Evolutionary conservation across 2,113 vertebrate species (phyloP).

Genomic region (Triplophysa dalaica): DNA sequence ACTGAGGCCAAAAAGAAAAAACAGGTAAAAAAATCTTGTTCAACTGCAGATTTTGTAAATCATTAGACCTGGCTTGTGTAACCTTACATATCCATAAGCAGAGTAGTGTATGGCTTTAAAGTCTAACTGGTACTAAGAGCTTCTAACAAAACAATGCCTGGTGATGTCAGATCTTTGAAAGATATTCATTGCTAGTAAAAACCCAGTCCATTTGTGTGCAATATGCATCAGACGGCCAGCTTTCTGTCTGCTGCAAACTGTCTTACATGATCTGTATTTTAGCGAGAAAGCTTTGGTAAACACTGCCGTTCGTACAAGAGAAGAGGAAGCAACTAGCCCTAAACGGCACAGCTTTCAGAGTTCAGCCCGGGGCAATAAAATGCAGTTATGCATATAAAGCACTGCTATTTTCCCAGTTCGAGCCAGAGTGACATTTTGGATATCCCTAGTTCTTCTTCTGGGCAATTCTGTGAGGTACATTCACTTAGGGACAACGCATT

Average conservation of each 20-base stretch:
- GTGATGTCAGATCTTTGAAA: background rate
- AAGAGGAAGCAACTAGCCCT: slow-evolving; percentile 21
- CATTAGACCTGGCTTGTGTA: background rate
- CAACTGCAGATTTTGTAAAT: slow-evolving; percentile 9
- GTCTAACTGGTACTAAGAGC: no score
- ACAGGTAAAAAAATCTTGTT: background rate
- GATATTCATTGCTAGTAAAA: no score
- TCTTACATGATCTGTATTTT: background rate
- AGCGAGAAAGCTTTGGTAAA: background rate
- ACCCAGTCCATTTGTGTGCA: no score
- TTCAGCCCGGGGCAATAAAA: slow-evolving; percentile 27
- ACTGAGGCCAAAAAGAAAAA: background rate
- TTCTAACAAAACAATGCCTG: no score
- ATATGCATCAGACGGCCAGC: no score
- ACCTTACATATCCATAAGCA: background rate
- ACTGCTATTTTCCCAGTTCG: background rate
- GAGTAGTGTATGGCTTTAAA: no score
- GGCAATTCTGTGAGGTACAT: slow-evolving; percentile 7
- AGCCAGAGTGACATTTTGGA: slow-evolving; percentile 37
- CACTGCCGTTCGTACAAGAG: background rate
- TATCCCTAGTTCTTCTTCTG: slow-evolving; percentile 26
- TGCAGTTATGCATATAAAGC: slow-evolving; percentile 31
- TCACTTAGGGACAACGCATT: slow-evolving; percentile 18
- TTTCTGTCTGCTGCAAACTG: no score
- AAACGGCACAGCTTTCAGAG: background rate